Conservation (phyloP, 2,888 invertebrate species). For the Oscheius sp. region DNA sequence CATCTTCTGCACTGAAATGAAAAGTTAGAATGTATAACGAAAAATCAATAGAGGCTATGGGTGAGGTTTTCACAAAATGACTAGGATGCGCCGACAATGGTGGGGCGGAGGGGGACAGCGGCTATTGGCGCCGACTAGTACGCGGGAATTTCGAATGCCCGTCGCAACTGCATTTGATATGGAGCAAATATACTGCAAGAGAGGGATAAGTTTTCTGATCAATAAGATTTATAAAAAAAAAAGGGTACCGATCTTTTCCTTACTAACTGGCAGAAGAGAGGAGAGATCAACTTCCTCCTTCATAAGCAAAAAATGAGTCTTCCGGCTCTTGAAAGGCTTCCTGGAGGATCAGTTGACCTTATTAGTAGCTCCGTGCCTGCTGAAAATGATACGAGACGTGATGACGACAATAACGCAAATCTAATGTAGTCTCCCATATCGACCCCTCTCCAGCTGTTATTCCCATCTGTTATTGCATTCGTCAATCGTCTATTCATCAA, state of each 20-base stretch:
- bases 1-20: constrained; percentile 73
- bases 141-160: constrained; percentile 13
- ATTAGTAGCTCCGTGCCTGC: too few relatives aligned
- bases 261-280: background rate
- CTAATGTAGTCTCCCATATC: too few relatives aligned
- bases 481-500: background rate
- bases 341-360: background rate
- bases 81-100: constrained; percentile 7
- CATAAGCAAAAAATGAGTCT: too few relatives aligned
- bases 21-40: background rate
- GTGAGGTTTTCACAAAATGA: constrained; percentile 26
- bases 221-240: background rate
- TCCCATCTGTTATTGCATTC: background rate
- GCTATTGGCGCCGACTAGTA: constrained; percentile 10
- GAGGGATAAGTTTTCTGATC: too few relatives aligned
- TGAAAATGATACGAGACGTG: too few relatives aligned
- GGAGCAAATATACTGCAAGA: background rate
- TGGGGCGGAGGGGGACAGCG: constrained; percentile 6
- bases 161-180: background rate
- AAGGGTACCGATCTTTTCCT: too few relatives aligned
- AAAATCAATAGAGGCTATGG: constrained; percentile 16
- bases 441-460: background rate
- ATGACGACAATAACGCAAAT: too few relatives aligned
- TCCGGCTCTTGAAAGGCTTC: too few relatives aligned
- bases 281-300: background rate